Evolutionary conservation across 2,113 vertebrate genomes (phyloP).

Genomic region (Dunckerocampus dactyliophorus): DNA sequence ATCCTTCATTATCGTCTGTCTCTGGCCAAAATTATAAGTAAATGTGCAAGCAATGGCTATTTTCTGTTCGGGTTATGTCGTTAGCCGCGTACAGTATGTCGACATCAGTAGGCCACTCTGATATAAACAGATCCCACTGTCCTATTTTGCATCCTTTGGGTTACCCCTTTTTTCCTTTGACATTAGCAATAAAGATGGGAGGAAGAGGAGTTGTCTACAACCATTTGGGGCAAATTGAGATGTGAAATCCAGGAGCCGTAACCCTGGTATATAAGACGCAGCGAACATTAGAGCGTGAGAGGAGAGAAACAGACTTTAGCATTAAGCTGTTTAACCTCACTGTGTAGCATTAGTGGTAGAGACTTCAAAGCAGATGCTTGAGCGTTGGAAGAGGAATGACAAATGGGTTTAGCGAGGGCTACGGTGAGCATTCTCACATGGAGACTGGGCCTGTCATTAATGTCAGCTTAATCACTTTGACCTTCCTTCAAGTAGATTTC

Average conservation of each 20-base stretch:
- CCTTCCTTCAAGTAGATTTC: slow-evolving; percentile 75
- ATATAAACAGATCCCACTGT: slow-evolving; percentile 16
- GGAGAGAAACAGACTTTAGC: slow-evolving; percentile 69
- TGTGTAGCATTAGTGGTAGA: slow-evolving; percentile 72
- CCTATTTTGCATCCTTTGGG: slow-evolving; percentile 35
- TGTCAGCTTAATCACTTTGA: slow-evolving; percentile 78
- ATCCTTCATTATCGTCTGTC: too few relatives aligned
- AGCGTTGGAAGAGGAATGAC: slow-evolving; percentile 66
- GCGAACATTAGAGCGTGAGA: slow-evolving; percentile 66
- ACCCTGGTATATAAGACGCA: slow-evolving; percentile 55
- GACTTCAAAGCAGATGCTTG: slow-evolving; percentile 76
- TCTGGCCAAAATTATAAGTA: too few relatives aligned
- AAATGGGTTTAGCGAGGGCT: slow-evolving; percentile 68
- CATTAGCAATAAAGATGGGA: slow-evolving; percentile 56
- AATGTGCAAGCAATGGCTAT: too few relatives aligned
- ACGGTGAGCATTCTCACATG: slow-evolving; percentile 64
- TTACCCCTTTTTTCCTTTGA: slow-evolving; percentile 43
- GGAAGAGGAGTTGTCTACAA: slow-evolving; percentile 43
- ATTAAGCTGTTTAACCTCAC: slow-evolving; percentile 78
- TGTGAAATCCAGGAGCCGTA: slow-evolving; percentile 67
- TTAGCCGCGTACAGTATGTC: too few relatives aligned
- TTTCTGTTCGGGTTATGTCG: too few relatives aligned
- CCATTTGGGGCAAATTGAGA: slow-evolving; percentile 68
- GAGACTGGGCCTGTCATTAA: slow-evolving; percentile 73
- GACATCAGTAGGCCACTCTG: too few relatives aligned